Percentiles rank a stretch among this genome's conserved stretches.
These are phyloP conservation scores for Hystrix cristata DNA, from an alignment of 2,113 vertebrate genomes.

Conservation along the genomic window DNA sequence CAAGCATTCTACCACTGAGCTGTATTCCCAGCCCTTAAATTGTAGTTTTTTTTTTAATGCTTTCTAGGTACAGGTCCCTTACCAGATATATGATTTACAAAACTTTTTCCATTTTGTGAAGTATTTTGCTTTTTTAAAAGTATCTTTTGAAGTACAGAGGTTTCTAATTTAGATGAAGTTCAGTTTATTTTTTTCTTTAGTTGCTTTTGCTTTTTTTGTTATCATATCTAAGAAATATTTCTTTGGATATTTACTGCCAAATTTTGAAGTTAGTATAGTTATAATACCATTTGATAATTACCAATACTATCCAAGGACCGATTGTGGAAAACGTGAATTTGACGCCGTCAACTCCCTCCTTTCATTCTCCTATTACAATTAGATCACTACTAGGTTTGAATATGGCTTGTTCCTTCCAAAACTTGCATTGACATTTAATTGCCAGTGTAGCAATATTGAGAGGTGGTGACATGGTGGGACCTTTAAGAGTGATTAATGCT, in stretches of 20 bases:
- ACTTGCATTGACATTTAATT: background rate
- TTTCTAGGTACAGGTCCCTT: background rate
- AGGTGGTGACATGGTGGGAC: background rate
- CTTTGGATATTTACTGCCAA: background rate
- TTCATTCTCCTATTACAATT: background rate
- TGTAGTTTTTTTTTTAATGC: slow-evolving; percentile 15
- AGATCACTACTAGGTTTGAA: background rate
- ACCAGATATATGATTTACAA: slow-evolving; percentile 9
- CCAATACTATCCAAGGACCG: background rate
- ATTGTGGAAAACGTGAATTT: slow-evolving; percentile 11
- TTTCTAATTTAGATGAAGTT: background rate
- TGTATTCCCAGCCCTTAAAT: background rate
- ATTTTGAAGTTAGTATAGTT: background rate
- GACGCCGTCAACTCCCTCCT: background rate
- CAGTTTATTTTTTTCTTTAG: background rate
- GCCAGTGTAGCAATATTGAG: background rate
- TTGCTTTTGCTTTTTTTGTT: background rate
- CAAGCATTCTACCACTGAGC: background rate
- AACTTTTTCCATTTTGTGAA: background rate
- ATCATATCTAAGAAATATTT: slow-evolving; percentile 43
- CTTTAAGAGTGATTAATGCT: background rate
- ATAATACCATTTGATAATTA: background rate
- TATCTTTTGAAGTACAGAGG: background rate
- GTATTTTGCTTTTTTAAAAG: background rate
- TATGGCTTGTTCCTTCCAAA: background rate